Evolutionary conservation across 2,888 invertebrate genomes (phyloP).

Genomic region (Drosophila cracens): DNA sequence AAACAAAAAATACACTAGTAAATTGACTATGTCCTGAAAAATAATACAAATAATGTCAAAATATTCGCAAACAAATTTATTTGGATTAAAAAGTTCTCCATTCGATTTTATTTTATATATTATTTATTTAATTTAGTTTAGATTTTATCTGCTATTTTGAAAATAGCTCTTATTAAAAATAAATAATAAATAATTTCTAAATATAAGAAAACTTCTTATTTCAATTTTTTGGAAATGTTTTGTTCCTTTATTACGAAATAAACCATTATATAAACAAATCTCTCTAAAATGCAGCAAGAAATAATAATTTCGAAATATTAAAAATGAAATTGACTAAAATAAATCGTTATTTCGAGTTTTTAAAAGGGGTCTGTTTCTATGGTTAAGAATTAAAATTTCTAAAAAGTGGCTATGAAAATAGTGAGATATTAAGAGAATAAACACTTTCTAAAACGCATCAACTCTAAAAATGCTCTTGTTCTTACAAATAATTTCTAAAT

Average conservation of each 20-base stretch:
- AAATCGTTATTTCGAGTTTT: neutral
- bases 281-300: neutral
- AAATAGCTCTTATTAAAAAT: neutral
- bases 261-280: neutral
- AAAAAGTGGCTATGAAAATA: too few species aligned
- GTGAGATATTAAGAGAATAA: too few species aligned
- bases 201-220: neutral
- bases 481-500: neutral
- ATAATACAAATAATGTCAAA: neutral
- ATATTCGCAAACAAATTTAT: neutral
- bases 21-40: neutral
- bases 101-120: neutral
- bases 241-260: too few species aligned
- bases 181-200: neutral
- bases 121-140: neutral
- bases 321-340: neutral
- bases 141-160: neutral
- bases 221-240: neutral
- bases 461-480: neutral
- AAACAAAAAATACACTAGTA: neutral
- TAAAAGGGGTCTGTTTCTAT: too few species aligned
- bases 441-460: too few species aligned
- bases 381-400: too few species aligned
- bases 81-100: neutral
- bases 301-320: neutral